Evolutionary conservation across 64 coral and sea anemone genomes (phyloP).

Genomic region (Actinia tenebrosa): DNA sequence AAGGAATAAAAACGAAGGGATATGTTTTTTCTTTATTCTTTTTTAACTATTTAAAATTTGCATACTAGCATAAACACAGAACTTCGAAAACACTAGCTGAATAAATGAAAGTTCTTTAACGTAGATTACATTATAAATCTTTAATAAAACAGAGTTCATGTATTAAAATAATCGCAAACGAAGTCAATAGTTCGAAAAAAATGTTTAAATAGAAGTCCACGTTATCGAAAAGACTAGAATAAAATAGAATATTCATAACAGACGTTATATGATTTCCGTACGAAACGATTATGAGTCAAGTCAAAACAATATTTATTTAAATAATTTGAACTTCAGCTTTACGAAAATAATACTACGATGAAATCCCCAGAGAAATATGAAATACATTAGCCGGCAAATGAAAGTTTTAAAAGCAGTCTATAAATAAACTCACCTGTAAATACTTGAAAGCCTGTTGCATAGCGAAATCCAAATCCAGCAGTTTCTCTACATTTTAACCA

Average conservation of each 20-base stretch:
- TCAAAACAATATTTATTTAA: not conserved
- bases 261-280: not conserved
- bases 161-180: not conserved
- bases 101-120: not conserved
- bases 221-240: not conserved
- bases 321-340: not conserved
- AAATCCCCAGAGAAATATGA: not conserved
- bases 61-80: not conserved
- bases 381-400: not conserved
- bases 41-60: not conserved
- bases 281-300: not conserved
- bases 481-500: constrained; percentile 71
- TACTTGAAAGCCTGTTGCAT: constrained; percentile 70
- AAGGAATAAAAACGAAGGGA: not conserved
- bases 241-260: not conserved
- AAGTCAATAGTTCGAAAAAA: not conserved
- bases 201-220: not conserved
- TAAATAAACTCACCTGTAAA: constrained; percentile 53
- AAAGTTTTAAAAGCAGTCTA: not conserved
- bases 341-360: not conserved
- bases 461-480: constrained; percentile 72
- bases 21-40: not conserved
- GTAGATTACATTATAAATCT: not conserved
- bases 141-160: not conserved
- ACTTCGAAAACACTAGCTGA: not conserved